These are phyloP conservation scores for Stenchaetothrips biformis DNA, from an alignment of 2,888 invertebrate species.

Conservation along the genomic window DNA sequence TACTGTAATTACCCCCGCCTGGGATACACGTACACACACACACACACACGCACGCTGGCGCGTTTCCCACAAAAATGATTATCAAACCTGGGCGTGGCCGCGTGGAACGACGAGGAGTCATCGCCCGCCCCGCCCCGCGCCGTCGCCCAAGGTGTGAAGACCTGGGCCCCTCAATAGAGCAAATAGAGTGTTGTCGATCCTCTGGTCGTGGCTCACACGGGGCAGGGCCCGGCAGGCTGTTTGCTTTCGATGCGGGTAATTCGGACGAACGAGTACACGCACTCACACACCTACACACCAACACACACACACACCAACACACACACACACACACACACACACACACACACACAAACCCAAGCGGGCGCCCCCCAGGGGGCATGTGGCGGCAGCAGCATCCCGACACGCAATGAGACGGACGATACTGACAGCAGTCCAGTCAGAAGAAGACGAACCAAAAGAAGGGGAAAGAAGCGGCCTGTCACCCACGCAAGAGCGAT, in stretches of 20 bases:
- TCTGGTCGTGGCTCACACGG: no score
- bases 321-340: constrained; percentile 1
- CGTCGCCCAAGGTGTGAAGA: background rate
- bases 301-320: background rate
- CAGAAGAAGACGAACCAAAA: no score
- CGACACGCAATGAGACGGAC: no score
- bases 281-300: background rate
- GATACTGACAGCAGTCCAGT: no score
- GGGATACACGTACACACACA: background rate
- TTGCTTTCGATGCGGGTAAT: no score
- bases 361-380: no score
- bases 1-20: background rate
- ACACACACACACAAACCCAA: background rate
- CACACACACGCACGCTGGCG: background rate
- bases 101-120: background rate
- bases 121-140: background rate
- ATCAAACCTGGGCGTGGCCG: constrained; percentile 8
- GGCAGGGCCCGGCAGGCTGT: no score
- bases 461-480: no score
- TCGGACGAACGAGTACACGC: no score
- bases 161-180: background rate
- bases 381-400: no score
- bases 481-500: no score
- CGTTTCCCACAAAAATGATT: constrained; percentile 16
- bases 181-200: background rate